These are phyloP conservation scores for Actinemys pallida DNA, from an alignment of 2,113 vertebrate species.

Conservation along the genomic window DNA sequence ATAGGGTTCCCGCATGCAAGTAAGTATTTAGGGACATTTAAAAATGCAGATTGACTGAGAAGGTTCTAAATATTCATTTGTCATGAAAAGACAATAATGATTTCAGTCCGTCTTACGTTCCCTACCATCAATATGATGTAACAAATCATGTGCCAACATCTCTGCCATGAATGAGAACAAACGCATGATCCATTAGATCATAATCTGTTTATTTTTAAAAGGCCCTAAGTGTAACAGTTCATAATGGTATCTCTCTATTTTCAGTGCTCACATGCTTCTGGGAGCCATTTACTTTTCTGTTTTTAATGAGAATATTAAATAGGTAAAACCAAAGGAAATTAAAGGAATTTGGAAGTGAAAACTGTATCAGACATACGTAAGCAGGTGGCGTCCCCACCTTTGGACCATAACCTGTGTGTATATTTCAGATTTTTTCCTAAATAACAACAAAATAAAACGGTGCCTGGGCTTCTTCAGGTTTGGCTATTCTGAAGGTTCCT, in stretches of 20 bases:
- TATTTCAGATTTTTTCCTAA: not conserved
- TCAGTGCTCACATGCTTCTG: too few species aligned
- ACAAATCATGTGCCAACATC: not conserved
- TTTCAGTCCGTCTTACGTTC: fast-evolving
- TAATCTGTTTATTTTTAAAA: not conserved
- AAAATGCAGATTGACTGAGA: not conserved
- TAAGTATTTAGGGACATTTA: not conserved
- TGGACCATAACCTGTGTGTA: too few species aligned
- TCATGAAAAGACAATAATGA: fast-evolving
- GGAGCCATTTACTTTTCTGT: too few species aligned
- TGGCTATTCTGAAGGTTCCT: not conserved
- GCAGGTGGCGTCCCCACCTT: too few species aligned
- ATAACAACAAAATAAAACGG: not conserved
- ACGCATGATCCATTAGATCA: not conserved
- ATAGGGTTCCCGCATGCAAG: not conserved
- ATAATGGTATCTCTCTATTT: not conserved
- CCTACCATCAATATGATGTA: not conserved
- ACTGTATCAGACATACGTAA: too few species aligned
- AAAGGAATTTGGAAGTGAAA: too few species aligned
- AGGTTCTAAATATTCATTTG: not conserved
- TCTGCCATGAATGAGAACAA: not conserved
- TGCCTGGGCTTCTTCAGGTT: not conserved
- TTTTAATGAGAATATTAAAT: too few species aligned
- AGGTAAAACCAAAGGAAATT: too few species aligned
- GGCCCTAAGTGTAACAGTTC: not conserved